Percentiles rank a stretch among this genome's conserved stretches.
Evolutionary conservation across 2,888 invertebrate species (phyloP).

Genomic region (Sialis lutaria): DNA sequence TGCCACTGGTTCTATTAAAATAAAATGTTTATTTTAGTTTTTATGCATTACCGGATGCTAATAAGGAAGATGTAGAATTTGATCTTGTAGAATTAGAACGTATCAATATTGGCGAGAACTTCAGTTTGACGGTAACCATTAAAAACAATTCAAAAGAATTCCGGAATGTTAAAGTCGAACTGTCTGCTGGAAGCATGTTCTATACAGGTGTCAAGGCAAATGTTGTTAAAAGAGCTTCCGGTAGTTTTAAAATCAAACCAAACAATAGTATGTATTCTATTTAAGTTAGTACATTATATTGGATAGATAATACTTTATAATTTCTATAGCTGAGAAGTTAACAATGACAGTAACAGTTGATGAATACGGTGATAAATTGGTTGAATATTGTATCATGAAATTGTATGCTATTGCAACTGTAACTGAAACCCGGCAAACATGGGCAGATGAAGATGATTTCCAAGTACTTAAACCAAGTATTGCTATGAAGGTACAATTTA

Average conservation of each 20-base stretch:
- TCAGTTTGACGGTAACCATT: constrained; percentile 46
- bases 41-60: constrained; percentile 37
- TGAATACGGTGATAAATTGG: constrained; percentile 60
- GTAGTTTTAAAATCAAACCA: constrained; percentile 42
- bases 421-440: constrained; percentile 62
- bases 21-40: constrained; percentile 26
- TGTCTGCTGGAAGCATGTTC: constrained; percentile 52
- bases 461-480: constrained; percentile 58
- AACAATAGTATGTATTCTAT: constrained; percentile 33
- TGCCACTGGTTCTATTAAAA: too few species aligned
- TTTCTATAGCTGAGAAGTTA: constrained; percentile 32
- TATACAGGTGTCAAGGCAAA: constrained; percentile 61
- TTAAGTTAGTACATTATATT: neutral
- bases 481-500: constrained; percentile 36
- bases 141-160: constrained; percentile 38
- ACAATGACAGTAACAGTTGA: constrained; percentile 39
- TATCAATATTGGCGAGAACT: constrained; percentile 51
- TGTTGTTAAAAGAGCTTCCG: constrained; percentile 49
- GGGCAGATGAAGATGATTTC: constrained; percentile 71
- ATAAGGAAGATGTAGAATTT: constrained; percentile 43
- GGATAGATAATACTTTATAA: neutral
- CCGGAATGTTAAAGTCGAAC: constrained; percentile 45
- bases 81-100: constrained; percentile 51
- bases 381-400: constrained; percentile 67
- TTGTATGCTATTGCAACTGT: constrained; percentile 63